phyloP scores from a whole-genome alignment of 2,797 vertebrate genomes.

The Spea hammondii region DNA sequence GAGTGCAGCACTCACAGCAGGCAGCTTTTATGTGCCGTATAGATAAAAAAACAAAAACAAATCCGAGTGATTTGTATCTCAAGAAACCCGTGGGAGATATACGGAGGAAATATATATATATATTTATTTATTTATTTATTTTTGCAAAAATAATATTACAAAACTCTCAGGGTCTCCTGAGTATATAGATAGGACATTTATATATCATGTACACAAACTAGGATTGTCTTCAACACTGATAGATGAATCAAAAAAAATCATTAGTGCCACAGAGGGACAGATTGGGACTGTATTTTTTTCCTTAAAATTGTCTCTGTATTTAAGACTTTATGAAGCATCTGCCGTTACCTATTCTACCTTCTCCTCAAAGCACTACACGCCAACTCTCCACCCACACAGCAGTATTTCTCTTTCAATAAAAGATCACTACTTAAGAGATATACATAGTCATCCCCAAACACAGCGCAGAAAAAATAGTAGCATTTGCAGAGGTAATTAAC shows the following conservation, averaged over 20 bases:
- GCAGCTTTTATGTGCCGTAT: background rate
- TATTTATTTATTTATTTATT: no score
- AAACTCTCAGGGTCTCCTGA: no score
- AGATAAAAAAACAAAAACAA: background rate
- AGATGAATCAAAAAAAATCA: no score
- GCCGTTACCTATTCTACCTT: conserved; percentile 44
- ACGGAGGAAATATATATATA: background rate
- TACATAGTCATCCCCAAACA: background rate
- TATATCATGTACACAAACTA: no score
- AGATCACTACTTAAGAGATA: conserved; percentile 25
- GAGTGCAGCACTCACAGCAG: background rate
- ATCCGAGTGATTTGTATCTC: background rate
- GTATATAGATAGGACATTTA: no score
- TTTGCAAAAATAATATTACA: no score
- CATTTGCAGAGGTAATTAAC: conserved; percentile 13
- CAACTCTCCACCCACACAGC: conserved; percentile 26
- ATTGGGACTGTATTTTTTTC: background rate
- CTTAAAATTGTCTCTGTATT: background rate
- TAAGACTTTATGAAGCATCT: conserved; percentile 40
- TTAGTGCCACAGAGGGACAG: no score
- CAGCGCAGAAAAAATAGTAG: background rate
- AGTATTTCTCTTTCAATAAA: conserved; percentile 52
- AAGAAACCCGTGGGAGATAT: background rate
- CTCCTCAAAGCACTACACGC: conserved; percentile 35
- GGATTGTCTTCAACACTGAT: no score